phyloP scores from a whole-genome alignment of 2,113 vertebrate species.

The Polyodon spathula region DNA sequence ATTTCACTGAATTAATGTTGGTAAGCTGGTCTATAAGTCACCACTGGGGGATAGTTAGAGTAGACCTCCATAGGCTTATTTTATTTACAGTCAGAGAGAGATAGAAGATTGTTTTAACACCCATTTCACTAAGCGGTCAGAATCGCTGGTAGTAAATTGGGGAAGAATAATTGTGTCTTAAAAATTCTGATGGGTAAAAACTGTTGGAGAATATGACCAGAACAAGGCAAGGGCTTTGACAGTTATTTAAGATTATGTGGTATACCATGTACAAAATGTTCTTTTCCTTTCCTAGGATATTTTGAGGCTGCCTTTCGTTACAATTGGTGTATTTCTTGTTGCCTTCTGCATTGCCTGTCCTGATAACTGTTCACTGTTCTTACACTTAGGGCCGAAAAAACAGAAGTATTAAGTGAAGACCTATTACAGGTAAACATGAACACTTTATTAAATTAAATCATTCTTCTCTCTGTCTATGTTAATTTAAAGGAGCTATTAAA shows the following conservation, averaged over 20 bases:
- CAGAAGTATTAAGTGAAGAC: conserved; percentile 87
- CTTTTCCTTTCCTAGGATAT: neutral
- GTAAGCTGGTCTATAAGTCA: no score
- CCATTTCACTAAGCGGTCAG: no score
- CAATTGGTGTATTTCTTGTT: neutral
- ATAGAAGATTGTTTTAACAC: no score
- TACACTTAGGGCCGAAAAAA: conserved; percentile 83
- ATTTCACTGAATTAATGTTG: no score
- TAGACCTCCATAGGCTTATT: no score
- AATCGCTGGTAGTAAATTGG: no score
- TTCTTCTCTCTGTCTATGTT: neutral
- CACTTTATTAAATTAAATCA: neutral
- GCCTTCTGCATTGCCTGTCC: neutral
- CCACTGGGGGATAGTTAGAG: no score
- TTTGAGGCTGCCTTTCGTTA: neutral
- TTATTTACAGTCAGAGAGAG: no score
- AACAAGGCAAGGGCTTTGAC: neutral
- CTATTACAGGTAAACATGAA: conserved; percentile 75
- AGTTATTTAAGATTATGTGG: neutral
- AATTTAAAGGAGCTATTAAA: no score
- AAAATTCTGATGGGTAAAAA: no score
- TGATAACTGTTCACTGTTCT: conserved; percentile 3
- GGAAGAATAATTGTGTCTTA: no score
- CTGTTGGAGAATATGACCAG: no score
- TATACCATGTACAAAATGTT: neutral